Percentiles rank a stretch among this genome's conserved stretches.
phyloP scores from a whole-genome alignment of 2,797 vertebrate species.

The Staurois parvus region DNA sequence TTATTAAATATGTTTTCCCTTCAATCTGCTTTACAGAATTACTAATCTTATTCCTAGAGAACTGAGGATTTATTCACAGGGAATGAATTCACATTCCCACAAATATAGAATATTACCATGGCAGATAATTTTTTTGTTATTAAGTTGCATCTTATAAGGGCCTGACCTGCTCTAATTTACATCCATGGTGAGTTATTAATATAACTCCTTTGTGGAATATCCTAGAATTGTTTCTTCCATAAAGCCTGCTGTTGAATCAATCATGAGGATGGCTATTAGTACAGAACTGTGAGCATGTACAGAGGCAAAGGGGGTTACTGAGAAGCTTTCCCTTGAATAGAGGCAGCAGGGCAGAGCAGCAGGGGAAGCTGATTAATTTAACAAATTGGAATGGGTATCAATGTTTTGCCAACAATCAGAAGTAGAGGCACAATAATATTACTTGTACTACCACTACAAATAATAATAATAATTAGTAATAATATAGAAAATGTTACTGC shows the following conservation, averaged over 20 bases:
- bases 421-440: neutral
- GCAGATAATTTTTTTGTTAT: conserved; percentile 15
- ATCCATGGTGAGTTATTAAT: neutral
- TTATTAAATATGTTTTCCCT: conserved; percentile 58
- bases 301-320: conserved; percentile 10
- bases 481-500: neutral
- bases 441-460: neutral
- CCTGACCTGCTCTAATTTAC: conserved; percentile 9
- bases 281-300: conserved; percentile 1
- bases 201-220: conserved; percentile 5
- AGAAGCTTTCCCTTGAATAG: conserved; percentile 27
- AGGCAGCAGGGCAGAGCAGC: conserved; percentile 17
- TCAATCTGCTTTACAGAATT: conserved; percentile 52
- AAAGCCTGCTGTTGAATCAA: conserved; percentile 16
- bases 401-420: neutral
- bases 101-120: conserved; percentile 31
- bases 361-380: conserved; percentile 40
- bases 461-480: neutral
- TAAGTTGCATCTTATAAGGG: conserved; percentile 15
- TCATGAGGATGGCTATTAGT: conserved; percentile 23
- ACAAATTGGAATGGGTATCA: neutral
- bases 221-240: neutral
- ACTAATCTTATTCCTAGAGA: conserved; percentile 58
- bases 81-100: conserved; percentile 22
- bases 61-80: conserved; percentile 47